Evolutionary conservation across 2,888 invertebrate species (phyloP).

Genomic region (Bellardia bayeri): DNA sequence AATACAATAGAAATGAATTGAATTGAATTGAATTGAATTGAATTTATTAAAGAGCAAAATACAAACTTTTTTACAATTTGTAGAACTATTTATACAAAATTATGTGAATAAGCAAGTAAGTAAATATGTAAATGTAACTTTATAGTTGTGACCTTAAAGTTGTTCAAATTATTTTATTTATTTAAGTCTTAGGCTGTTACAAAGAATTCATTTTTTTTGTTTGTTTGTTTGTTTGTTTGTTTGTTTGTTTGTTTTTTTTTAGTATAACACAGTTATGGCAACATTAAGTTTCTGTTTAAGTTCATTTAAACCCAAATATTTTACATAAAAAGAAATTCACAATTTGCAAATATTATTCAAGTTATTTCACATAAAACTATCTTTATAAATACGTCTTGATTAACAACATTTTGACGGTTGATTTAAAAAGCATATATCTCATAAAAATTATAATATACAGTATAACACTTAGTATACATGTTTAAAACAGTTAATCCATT

Average conservation of each 20-base stretch:
- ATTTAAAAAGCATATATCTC: background rate
- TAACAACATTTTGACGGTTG: slow-evolving; percentile 24
- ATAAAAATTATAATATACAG: slow-evolving; percentile 26
- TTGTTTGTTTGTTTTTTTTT: background rate
- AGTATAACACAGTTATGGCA: slow-evolving; percentile 65
- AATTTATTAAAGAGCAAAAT: background rate
- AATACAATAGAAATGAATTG: too few relatives aligned
- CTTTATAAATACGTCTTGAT: slow-evolving; percentile 35
- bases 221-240: background rate
- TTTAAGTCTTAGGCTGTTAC: slow-evolving; percentile 28
- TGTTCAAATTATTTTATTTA: background rate
- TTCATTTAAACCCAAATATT: slow-evolving; percentile 32
- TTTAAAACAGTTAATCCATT: slow-evolving; percentile 63
- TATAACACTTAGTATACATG: slow-evolving; percentile 66
- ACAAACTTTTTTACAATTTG: slow-evolving; percentile 18
- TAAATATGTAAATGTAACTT: background rate
- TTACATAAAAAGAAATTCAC: slow-evolving; percentile 56
- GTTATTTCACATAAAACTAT: slow-evolving; percentile 24
- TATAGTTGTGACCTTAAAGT: slow-evolving; percentile 44
- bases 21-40: background rate
- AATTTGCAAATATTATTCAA: slow-evolving; percentile 40
- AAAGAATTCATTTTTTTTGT: slow-evolving; percentile 43
- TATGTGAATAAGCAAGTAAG: background rate
- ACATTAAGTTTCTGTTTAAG: slow-evolving; percentile 41
- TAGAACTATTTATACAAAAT: background rate